These are phyloP conservation scores for Xenotilapia flavipinnis DNA, from an alignment of 2,113 vertebrate genomes.

Conservation along the genomic window DNA sequence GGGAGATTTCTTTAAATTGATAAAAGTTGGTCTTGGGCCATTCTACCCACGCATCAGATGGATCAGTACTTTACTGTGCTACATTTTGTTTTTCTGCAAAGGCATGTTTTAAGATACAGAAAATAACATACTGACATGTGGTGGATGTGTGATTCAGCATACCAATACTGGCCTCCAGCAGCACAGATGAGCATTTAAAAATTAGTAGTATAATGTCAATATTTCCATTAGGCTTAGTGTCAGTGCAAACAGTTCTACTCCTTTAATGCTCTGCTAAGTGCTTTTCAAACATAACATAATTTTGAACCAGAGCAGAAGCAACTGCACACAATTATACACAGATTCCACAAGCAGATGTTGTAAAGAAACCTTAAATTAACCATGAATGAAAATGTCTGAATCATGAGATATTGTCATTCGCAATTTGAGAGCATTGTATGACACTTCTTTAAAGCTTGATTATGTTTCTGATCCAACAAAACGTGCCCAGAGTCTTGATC, in stretches of 20 bases:
- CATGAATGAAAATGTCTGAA: not conserved
- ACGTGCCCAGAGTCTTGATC: not conserved
- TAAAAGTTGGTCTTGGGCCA: conserved; percentile 36
- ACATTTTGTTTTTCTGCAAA: not conserved
- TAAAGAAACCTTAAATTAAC: not conserved
- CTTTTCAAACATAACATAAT: not conserved
- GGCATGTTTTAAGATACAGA: conserved; percentile 33
- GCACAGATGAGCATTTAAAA: not conserved
- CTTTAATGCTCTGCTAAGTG: not conserved
- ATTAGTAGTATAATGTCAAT: not conserved
- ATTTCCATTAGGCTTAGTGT: not conserved
- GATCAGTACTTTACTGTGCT: conserved; percentile 1
- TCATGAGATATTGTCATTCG: not conserved
- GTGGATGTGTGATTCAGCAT: not conserved
- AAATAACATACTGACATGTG: conserved; percentile 24
- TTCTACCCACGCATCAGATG: conserved; percentile 14
- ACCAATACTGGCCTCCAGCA: not conserved
- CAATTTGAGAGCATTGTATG: not conserved
- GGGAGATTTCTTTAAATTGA: conserved; percentile 44
- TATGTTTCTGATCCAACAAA: not conserved
- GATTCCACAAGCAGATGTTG: not conserved
- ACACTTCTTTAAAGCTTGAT: not conserved
- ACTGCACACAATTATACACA: not conserved
- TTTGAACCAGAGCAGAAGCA: not conserved
- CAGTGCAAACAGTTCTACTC: not conserved